Evolutionary conservation across 2,888 invertebrate species (phyloP), one percentile per base, ranked within the genome.

Genomic region (Labia minor): DNA sequence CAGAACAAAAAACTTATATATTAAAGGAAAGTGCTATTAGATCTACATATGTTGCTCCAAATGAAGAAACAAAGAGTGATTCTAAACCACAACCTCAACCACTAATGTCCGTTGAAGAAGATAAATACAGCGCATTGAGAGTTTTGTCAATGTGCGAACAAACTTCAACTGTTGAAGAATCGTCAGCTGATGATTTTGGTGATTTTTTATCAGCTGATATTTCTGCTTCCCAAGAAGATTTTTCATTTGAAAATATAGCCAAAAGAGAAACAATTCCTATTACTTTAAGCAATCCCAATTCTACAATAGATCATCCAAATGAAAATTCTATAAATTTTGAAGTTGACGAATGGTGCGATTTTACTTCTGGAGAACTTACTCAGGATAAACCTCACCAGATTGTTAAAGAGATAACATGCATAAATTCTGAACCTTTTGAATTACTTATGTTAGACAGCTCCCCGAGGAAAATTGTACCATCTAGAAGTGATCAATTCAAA

Each of bases 81-180:
- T 10, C 19, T 18, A n/a, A n/a, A n/a, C 33, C 20, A 37, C 11
- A 16, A 14, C 37, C 19, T n/a, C 33, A 18, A 64, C n/a, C 26
- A 70, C 72, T 78, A 66, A 77, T 77, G 67, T 72, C 74, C 63
- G 70, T 73, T 2, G 78, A 79, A 70, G 73, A 73, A 67, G 80
- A 80, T 69, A 78, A 77, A 69, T 80, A 80, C 69, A 79, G 80
- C 70, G 80, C 80, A 37, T 73, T 81, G 64, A 75, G 81, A 72
- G 75, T 75, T 70, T 72, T 81, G 68, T 74, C 49, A 49, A 49
- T 49, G 49, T 8, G 8, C n/a, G 49, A 49, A 33, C 65, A 63
- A 61, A 19, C 68, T 19, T 70, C 68, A 66, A 66, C 67, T 64
- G 68, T 69, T 61, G 68, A 70, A 63, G 70, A 69, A 37, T 69